phyloP scores from a whole-genome alignment of 2,113 vertebrate genomes.

The Zootoca vivipara region DNA sequence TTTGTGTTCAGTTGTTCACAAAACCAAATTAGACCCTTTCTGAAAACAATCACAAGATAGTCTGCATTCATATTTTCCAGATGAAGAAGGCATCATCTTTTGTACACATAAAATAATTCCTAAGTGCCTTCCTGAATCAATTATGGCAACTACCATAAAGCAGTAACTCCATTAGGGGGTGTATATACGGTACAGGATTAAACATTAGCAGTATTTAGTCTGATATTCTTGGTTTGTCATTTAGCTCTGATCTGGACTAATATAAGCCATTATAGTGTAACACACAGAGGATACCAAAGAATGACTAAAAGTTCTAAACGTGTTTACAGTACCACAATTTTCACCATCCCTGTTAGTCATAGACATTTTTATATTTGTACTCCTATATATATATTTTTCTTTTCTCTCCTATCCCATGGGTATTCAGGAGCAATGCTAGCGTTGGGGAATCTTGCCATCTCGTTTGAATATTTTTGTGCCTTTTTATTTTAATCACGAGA shows the following conservation, averaged over 20 bases:
- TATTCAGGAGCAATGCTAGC: not conserved
- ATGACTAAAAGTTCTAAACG: not conserved
- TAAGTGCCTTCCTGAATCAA: not conserved
- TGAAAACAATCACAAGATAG: conserved; percentile 1
- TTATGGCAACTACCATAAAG: not conserved
- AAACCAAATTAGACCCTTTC: not conserved
- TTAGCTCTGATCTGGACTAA: conserved; percentile 13
- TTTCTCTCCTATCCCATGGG: not conserved
- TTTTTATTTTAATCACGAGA: conserved; percentile 7
- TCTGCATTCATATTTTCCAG: not conserved
- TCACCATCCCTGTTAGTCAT: accelerated
- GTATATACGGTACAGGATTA: not conserved
- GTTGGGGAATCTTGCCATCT: not conserved
- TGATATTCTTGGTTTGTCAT: not conserved
- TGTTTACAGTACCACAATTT: not conserved
- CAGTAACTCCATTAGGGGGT: not conserved
- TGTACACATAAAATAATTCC: not conserved
- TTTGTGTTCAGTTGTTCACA: not conserved
- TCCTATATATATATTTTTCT: not conserved
- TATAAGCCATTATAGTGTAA: not conserved
- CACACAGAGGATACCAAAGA: not conserved
- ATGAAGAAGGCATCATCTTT: not conserved
- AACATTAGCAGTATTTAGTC: not conserved
- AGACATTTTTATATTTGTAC: not conserved
- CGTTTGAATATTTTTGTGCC: not conserved